Base-by-base conservation (phyloP, 2,113 vertebrate species). In the Hippolais icterina region DNA sequence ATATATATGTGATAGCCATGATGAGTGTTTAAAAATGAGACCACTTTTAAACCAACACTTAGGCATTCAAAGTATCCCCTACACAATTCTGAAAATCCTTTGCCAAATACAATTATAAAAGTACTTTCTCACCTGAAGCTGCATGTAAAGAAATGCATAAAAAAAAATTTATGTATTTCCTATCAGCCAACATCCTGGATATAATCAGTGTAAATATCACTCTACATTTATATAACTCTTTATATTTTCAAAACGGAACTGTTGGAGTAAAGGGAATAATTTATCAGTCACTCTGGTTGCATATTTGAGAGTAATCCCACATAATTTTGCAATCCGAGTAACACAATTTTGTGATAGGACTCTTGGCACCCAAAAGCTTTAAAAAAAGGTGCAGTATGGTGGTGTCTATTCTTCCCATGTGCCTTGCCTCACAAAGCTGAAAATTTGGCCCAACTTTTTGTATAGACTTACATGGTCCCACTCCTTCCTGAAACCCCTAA, bases 301-400 rank as follows among this genome's bases (percentile, higher is more conserved):
- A 89, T 78, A 88, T 89, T 81, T 81, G 76, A 89, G 35, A 95
- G 68, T 44, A 93, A 94, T 92, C 80, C 89, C 3, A 12, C 71
- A 15, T 93, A 93, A 95, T 37, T 93, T 70, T 47, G 39, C 69
- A 56, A 65, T 74, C 22, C 0, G 0, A 94, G 44, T 60, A 88
- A 70, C 1, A 11, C 11, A 71, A n/a, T 81, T 90, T 92, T 83
- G 52, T 16, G 5, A 90, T 70, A 83, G 41, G 42, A 90, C 33
- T 71, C 86, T 68, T 84, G 83, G 86, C 59, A 83, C 52, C 25
- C 61, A 68, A 70, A 70, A 74, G 24, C 56, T 83, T 77, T 74
- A 6, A 18, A 76, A 75, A 77, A 77, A 60, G 25, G 69, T 71
- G 8, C 49, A 66, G 33, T 44, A 63, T 49, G 29, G 47, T 77